Percentiles rank a stretch among this genome's conserved stretches.
phyloP scores from a whole-genome alignment of 2,888 invertebrate genomes.

The Cryptus armator region DNA sequence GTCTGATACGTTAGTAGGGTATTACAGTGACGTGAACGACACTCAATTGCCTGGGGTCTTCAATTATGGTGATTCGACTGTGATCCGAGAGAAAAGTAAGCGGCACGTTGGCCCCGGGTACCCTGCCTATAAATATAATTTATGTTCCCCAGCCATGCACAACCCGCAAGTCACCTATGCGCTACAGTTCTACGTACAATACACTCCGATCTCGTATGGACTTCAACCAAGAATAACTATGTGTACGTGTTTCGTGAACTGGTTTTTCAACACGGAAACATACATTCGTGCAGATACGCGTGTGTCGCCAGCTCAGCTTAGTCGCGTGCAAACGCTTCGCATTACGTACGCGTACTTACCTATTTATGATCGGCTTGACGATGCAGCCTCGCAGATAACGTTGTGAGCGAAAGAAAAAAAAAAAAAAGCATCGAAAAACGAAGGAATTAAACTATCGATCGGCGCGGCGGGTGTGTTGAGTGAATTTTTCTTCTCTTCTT shows the following conservation, averaged over 20 bases:
- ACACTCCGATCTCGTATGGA: background rate
- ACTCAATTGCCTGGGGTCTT: constrained; percentile 68
- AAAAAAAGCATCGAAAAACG: constrained; percentile 22
- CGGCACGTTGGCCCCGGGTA: constrained; percentile 54
- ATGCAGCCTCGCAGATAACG: constrained; percentile 67
- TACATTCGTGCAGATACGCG: constrained; percentile 9
- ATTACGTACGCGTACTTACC: constrained; percentile 72
- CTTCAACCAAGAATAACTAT: background rate
- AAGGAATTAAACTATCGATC: constrained; percentile 28
- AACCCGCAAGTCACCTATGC: constrained; percentile 19
- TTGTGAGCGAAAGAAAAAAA: constrained; percentile 31
- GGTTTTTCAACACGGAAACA: background rate
- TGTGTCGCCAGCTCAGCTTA: constrained; percentile 14
- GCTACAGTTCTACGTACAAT: constrained; percentile 15
- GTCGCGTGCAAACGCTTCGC: constrained; percentile 73
- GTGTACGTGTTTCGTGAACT: background rate
- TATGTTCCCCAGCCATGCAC: constrained; percentile 69
- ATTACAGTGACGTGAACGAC: constrained; percentile 60
- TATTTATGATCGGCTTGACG: constrained; percentile 73
- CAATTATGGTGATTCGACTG: constrained; percentile 71
- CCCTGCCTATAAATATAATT: constrained; percentile 71
- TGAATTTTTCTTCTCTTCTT: constrained; percentile 17
- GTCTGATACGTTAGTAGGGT: constrained; percentile 51
- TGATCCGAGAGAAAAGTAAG: constrained; percentile 70
- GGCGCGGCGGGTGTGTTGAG: background rate